Base-by-base conservation (phyloP, 2,797 vertebrate genomes). In the Xenops minutus region DNA sequence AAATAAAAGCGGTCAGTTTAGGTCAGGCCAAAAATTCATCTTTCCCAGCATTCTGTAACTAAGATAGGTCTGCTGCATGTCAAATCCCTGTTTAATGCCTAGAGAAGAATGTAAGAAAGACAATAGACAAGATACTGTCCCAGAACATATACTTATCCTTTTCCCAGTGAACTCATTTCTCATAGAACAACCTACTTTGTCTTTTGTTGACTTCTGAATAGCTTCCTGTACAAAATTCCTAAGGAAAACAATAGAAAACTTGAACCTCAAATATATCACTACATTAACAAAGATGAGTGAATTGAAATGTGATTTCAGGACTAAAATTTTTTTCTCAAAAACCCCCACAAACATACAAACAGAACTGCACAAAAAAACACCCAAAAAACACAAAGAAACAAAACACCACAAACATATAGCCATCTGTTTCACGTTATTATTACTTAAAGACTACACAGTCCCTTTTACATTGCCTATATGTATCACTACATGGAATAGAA, bases 361-460 rank as follows among this genome's bases (percentile, higher is more conserved):
- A 20, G 6, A 62, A 62, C 6, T 26, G 23, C 24, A 5, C 9
- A 21, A 21, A 39, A 63, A 39, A 24, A 64, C 29, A 8, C 13
- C 37, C 10, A 11, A 19, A 2, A 61, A 52, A 18, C 20, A 14
- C 1, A 10, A 39, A 39, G 30, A 68, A 34, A 3, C 1, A 6
- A 66, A 54, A 46, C 5, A n/a, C 7, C 2, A 29, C 1, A 1
- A 66, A 46, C 4, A 34, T 21, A 12, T 23, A 76, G 14, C 12
- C 3, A 0, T 58, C 18, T 49, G 9, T n/a, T 82, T 68, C 46
- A 30, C 0, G 0, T 43, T 80, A 64, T 63, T 63, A 24, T 7
- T 44, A 56, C 32, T 74, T 29, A 63, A 78, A 86, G 36, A 63
- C 19, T 48, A 44, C 12, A 34, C 10, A 48, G 5, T 44, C 23